Conservation (phyloP, 2,797 vertebrate genomes). For the Hippoglossus hippoglossus region DNA sequence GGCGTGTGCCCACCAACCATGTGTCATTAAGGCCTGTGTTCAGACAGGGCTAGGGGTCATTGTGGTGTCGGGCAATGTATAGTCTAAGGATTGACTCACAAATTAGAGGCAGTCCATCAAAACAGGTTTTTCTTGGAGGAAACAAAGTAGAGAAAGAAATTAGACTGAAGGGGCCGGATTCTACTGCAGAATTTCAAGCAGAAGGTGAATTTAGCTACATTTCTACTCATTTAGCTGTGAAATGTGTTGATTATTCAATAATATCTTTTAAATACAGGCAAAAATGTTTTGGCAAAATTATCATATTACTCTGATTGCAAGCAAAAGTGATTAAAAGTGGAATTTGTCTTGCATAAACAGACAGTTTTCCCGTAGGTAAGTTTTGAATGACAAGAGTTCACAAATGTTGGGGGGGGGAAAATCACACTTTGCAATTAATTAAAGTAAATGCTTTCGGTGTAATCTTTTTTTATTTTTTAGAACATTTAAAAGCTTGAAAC, state of each 20-base stretch:
- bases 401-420: conserved; percentile 49
- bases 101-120: conserved; percentile 53
- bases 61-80: conserved; percentile 57
- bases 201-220: conserved; percentile 36
- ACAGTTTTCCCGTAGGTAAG: conserved; percentile 47
- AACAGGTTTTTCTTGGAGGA: conserved; percentile 19
- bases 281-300: conserved; percentile 66
- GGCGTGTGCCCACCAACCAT: conserved; percentile 64
- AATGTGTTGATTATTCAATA: conserved; percentile 52
- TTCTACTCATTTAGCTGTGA: conserved; percentile 47
- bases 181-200: conserved; percentile 21
- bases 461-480: conserved; percentile 69
- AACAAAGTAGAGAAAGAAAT: conserved; percentile 29
- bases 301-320: conserved; percentile 48
- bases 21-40: conserved; percentile 74
- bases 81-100: conserved; percentile 58
- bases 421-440: conserved; percentile 85
- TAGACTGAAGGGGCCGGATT: conserved; percentile 6
- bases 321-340: conserved; percentile 53
- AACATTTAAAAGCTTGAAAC: conserved; percentile 87
- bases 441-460: conserved; percentile 85
- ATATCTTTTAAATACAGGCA: conserved; percentile 48
- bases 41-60: conserved; percentile 71
- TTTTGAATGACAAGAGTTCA: conserved; percentile 74
- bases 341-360: conserved; percentile 65